Evolutionary conservation across 2,113 vertebrate genomes (phyloP), one percentile per base, ranked within the genome.

Genomic region (Erythrocercus mccallii): DNA sequence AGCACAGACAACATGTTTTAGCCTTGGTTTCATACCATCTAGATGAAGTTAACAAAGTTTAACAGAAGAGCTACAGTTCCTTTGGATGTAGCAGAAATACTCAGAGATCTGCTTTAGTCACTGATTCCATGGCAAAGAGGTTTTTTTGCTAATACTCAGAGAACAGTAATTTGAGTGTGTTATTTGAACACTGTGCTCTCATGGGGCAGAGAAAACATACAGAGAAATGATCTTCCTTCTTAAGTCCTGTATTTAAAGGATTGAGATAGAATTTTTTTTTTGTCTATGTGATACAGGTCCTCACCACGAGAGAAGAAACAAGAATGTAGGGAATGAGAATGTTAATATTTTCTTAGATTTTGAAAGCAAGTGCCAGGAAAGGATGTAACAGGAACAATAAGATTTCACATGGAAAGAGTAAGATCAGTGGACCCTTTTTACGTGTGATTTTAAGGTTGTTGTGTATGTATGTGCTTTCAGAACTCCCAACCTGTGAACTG

Each of bases 31-130:
- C 94, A 95, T 94, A 88, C 90, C 92, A 91, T 42, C 87, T 3
- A 77, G 74, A 96, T 94, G 90, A 88, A 96, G 84, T 82, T 95
- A 77, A 45, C 33, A 8, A 38, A 79, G 42, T 88, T 64, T 79
- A 87, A 95, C 91, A 91, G 86, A 89, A 81, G 54, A 85, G 42
- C 78, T 89, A 94, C 65, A 87, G 91, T 92, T 69, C 42, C 28
- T 86, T 74, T 50, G 50, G 44, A 56, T 76, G 70, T 57, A 91
- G 50, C 54, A 89, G 89, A 89, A 31, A 15, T 44, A 42, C 28
- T 64, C 65, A 30, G 11, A 72, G 37, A 77, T 90, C 38, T 85
- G 54, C 79, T 84, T 69, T 61, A 91, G 38, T 65, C 66, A 65
- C 33, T 64, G 51, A 53, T 73, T 76, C 78, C 64, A 62, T 6